These are phyloP conservation scores for Drosophila parthenogenetica DNA, from an alignment of 2,888 invertebrate genomes.

Conservation along the genomic window DNA sequence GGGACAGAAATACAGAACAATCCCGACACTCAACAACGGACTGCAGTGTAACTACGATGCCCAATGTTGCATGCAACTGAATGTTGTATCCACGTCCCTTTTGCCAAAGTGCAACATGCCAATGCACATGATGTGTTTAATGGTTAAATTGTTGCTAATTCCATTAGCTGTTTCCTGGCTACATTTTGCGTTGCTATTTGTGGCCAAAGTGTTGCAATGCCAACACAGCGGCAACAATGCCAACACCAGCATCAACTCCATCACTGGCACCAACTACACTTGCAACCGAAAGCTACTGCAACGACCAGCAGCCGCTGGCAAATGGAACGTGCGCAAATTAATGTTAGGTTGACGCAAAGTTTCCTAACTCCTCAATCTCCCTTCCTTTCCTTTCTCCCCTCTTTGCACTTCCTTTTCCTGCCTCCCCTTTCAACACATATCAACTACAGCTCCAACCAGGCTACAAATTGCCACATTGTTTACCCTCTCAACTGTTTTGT, in stretches of 20 bases:
- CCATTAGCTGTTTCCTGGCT: slow-evolving; percentile 72
- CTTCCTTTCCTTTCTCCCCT: not conserved
- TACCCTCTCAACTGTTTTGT: slow-evolving; percentile 58
- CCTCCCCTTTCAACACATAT: not conserved
- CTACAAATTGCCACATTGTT: slow-evolving; percentile 73
- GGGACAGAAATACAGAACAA: slow-evolving; percentile 8
- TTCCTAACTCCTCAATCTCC: slow-evolving; percentile 25
- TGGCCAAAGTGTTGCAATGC: slow-evolving; percentile 71
- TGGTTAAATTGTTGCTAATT: slow-evolving; percentile 81
- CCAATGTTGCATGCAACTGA: slow-evolving; percentile 31
- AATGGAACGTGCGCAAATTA: slow-evolving; percentile 75
- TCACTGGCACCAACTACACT: not conserved
- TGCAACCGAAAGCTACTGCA: slow-evolving; percentile 17
- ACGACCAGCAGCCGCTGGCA: slow-evolving; percentile 44
- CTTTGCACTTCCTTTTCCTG: not conserved
- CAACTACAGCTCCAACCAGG: slow-evolving; percentile 6
- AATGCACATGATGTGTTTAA: slow-evolving; percentile 80
- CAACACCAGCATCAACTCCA: slow-evolving; percentile 14
- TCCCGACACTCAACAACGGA: slow-evolving; percentile 28
- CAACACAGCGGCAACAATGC: slow-evolving; percentile 32
- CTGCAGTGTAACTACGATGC: slow-evolving; percentile 32
- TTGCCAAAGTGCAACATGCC: slow-evolving; percentile 66
- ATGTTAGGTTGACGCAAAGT: slow-evolving; percentile 67
- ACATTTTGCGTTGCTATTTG: slow-evolving; percentile 60
- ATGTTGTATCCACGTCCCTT: slow-evolving; percentile 12